Evolutionary conservation across 2,113 vertebrate genomes (phyloP).

Genomic region (Fulica atra): DNA sequence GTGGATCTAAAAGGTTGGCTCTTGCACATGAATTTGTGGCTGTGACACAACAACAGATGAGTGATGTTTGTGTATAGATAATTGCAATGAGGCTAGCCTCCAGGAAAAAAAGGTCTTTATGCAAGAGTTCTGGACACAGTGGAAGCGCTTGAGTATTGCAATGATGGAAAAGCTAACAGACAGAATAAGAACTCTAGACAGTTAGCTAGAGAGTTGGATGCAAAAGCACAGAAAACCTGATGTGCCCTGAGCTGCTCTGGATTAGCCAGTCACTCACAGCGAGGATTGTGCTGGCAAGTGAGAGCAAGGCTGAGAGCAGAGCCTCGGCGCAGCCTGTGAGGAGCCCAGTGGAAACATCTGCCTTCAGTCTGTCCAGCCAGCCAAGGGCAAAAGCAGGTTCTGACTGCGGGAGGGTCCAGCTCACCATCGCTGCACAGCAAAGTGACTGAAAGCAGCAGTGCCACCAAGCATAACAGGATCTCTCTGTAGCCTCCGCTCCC

Average conservation of each 20-base stretch:
- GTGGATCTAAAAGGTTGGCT: constrained; percentile 9
- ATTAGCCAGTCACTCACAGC: background rate
- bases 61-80: background rate
- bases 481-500: background rate
- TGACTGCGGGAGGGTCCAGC: background rate
- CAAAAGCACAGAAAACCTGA: background rate
- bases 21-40: background rate
- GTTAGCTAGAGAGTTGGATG: background rate
- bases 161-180: background rate
- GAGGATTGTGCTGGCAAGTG: background rate
- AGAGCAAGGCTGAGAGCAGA: background rate
- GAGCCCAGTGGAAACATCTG: background rate
- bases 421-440: background rate
- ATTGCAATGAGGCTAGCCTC: background rate
- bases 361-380: background rate
- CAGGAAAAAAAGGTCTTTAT: background rate
- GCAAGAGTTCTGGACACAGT: background rate
- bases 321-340: fast-evolving
- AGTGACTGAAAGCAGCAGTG: background rate
- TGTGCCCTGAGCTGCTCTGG: background rate
- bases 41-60: background rate
- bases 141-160: background rate
- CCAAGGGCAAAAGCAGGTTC: background rate
- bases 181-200: background rate
- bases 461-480: background rate